Conservation (phyloP, 2,888 invertebrate species). For the Cheilosia urbana region DNA sequence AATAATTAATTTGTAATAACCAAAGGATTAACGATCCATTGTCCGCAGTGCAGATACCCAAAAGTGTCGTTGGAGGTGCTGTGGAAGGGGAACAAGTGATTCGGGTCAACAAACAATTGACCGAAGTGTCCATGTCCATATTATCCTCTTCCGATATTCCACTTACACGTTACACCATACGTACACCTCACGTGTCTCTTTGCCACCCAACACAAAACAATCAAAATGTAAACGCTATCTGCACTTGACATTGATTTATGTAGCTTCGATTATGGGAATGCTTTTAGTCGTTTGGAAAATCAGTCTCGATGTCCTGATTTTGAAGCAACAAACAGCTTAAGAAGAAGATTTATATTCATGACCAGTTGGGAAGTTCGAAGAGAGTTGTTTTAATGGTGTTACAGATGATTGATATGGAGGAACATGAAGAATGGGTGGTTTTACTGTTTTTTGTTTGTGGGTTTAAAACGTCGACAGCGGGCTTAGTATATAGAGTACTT, state of each 20-base stretch:
- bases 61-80: conserved; percentile 30
- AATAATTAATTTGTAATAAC: conserved; percentile 63
- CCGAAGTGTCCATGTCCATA: conserved; percentile 60
- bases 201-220: conserved; percentile 58
- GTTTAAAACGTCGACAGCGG: neutral
- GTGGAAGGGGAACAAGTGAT: conserved; percentile 45
- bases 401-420: conserved; percentile 70
- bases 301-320: conserved; percentile 73
- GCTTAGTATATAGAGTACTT: neutral
- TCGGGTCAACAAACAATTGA: conserved; percentile 66
- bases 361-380: conserved; percentile 73
- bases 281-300: conserved; percentile 69
- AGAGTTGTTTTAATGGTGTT: conserved; percentile 74
- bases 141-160: conserved; percentile 41
- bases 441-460: neutral
- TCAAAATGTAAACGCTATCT: conserved; percentile 74
- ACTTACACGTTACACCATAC: conserved; percentile 36
- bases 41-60: conserved; percentile 50
- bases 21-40: conserved; percentile 58
- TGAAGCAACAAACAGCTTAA: conserved; percentile 74
- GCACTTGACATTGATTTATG: conserved; percentile 75
- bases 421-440: conserved; percentile 40
- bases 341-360: conserved; percentile 75
- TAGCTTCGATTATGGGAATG: conserved; percentile 71
- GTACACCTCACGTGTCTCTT: conserved; percentile 41